Conservation (phyloP, 2,797 vertebrate genomes). For the Phyllotis vaccarum region DNA sequence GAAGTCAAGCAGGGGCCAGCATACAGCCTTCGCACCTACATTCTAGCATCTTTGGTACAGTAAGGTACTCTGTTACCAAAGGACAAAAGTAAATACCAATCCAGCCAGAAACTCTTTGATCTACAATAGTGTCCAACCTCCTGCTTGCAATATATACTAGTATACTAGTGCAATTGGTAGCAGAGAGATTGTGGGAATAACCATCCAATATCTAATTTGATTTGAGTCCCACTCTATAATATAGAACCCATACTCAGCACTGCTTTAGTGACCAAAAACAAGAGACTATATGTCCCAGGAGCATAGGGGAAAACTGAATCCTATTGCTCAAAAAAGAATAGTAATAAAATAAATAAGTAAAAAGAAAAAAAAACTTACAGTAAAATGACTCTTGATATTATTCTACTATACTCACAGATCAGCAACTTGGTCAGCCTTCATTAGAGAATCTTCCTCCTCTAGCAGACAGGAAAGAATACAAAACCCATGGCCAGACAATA, state of each 20-base stretch:
- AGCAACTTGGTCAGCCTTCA: too few relatives aligned
- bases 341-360: not conserved
- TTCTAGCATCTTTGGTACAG: not conserved
- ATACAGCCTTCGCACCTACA: not conserved
- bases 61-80: not conserved
- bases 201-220: not conserved
- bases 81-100: not conserved
- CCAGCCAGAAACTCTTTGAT: not conserved
- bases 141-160: not conserved
- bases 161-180: not conserved
- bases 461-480: not conserved
- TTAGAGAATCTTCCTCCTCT: too few relatives aligned
- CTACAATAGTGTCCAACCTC: not conserved
- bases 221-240: not conserved
- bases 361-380: not conserved
- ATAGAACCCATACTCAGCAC: not conserved
- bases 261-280: not conserved
- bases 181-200: not conserved
- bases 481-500: not conserved
- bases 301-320: not conserved
- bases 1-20: not conserved
- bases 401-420: too few relatives aligned
- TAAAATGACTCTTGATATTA: not conserved
- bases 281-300: not conserved
- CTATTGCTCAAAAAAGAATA: not conserved